A percentile compares a stretch with the other conserved stretches of the same genome.
Conservation (phyloP, 37 sponge, comb jelly and placozoan genomes). For the Bolinopsis microptera region DNA sequence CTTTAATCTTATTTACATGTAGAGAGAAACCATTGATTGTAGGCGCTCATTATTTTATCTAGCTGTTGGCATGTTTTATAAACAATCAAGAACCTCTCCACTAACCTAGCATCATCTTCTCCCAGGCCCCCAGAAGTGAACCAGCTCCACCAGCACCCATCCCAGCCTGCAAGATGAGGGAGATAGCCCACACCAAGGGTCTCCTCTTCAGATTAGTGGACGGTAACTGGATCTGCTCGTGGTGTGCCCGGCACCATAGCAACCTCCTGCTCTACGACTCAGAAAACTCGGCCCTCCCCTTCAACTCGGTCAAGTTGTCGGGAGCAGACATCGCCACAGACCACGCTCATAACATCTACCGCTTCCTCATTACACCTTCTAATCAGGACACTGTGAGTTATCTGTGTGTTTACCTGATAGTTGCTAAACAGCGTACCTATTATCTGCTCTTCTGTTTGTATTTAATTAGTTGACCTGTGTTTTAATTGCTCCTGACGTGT, state of each 20-base stretch:
- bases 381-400: conserved; percentile 3
- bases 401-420: background rate
- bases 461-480: background rate
- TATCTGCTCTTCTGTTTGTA: background rate
- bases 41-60: too few relatives aligned
- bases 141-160: conserved; percentile 25
- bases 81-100: too few relatives aligned
- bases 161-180: conserved; percentile 37
- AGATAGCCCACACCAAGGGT: conserved; percentile 51
- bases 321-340: conserved; percentile 27
- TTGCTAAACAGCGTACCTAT: background rate
- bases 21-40: too few relatives aligned
- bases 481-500: background rate
- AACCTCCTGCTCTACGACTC: conserved; percentile 62
- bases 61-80: too few relatives aligned
- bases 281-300: conserved; percentile 53
- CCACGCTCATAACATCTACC: background rate
- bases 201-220: conserved; percentile 35
- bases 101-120: too few relatives aligned
- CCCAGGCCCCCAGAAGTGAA: background rate
- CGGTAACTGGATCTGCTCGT: conserved; percentile 45
- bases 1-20: too few relatives aligned
- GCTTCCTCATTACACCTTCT: conserved; percentile 14
- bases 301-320: conserved; percentile 46
- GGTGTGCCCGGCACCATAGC: conserved; percentile 62